Percentiles rank a stretch among this genome's conserved stretches.
Evolutionary conservation across 2,113 vertebrate species (phyloP).

Genomic region (Tympanuchus pallidicinctus): DNA sequence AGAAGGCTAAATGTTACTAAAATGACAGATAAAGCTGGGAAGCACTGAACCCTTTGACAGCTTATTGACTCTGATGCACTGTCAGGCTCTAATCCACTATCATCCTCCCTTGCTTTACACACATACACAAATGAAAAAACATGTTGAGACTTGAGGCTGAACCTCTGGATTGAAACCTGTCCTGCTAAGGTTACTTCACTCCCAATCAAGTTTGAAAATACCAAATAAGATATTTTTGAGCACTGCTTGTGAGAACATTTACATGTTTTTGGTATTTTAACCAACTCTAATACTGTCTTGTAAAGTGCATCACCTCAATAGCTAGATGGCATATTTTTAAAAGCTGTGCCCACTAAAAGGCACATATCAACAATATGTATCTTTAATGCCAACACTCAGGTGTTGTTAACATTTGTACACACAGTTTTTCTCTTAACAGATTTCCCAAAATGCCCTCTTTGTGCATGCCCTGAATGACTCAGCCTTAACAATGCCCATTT

Average conservation of each 20-base stretch:
- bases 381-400: not conserved
- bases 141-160: not conserved
- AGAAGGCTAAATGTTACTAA: not conserved
- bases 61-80: not conserved
- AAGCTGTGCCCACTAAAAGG: not conserved
- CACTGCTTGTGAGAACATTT: not conserved
- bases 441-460: not conserved
- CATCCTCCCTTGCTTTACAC: not conserved
- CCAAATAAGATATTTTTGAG: not conserved
- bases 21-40: not conserved
- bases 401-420: not conserved
- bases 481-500: not conserved
- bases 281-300: not conserved
- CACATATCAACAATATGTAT: not conserved
- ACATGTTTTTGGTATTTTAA: not conserved
- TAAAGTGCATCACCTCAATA: not conserved
- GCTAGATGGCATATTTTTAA: not conserved
- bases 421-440: not conserved
- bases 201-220: not conserved
- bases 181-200: not conserved
- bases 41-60: not conserved
- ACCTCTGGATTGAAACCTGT: not conserved
- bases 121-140: not conserved
- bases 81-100: not conserved
- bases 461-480: not conserved